A percentile compares a stretch with the other conserved stretches of the same genome.
Conservation (phyloP, 1,140 invertebrate species). For the Venustaconcha ellipsiformis region DNA sequence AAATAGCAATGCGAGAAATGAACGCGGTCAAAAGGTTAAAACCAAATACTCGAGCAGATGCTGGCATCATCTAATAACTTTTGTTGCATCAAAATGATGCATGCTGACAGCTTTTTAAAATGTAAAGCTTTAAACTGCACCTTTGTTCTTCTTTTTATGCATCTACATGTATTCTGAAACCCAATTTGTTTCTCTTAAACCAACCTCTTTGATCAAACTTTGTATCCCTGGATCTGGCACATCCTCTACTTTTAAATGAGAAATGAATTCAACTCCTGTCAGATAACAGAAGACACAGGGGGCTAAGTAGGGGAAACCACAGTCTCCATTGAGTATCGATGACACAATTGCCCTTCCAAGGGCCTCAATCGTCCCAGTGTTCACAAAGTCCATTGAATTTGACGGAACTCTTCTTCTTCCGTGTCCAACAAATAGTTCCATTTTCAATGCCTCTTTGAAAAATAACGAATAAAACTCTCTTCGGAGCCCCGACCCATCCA, state of each 20-base stretch:
- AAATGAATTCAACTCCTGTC: conserved; percentile 2
- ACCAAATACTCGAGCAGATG: too few relatives aligned
- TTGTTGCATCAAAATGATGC: too few relatives aligned
- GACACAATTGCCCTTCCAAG: conserved; percentile 25
- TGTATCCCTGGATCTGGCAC: conserved; percentile 21
- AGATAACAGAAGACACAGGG: conserved; percentile 16
- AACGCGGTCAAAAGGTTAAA: too few relatives aligned
- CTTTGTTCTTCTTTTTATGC: too few relatives aligned
- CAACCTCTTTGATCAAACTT: conserved; percentile 4
- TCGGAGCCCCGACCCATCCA: conserved; percentile 18
- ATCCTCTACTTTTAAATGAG: conserved; percentile 5
- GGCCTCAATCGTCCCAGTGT: conserved; percentile 12
- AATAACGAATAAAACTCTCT: conserved; percentile 18
- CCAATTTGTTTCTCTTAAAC: too few relatives aligned
- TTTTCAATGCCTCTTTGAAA: conserved; percentile 16
- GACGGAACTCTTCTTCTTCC: conserved; percentile 9
- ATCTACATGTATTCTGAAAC: too few relatives aligned
- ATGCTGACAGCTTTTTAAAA: too few relatives aligned
- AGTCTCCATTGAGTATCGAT: conserved; percentile 23
- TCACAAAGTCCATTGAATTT: conserved; percentile 11
- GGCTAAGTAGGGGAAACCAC: conserved; percentile 20
- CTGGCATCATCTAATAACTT: too few relatives aligned
- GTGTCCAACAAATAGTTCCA: conserved; percentile 12
- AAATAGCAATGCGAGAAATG: too few relatives aligned
- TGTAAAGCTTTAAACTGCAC: too few relatives aligned